phyloP scores from a whole-genome alignment of 2,797 vertebrate species.

The Eulemur coronatus region DNA sequence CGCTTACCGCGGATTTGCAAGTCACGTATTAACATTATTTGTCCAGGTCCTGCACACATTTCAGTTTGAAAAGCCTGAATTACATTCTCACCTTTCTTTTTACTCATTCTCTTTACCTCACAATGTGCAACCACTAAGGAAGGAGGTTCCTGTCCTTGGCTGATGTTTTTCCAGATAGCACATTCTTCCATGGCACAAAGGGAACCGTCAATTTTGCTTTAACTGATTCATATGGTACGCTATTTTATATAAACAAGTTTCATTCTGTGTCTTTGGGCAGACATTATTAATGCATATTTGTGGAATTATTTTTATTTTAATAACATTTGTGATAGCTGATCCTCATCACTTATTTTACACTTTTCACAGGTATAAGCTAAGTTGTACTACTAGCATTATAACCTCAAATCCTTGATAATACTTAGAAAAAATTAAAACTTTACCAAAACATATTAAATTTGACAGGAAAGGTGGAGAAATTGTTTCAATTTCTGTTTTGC shows the following conservation, averaged over 20 bases:
- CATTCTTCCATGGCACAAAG: not conserved
- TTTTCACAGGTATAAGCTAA: not conserved
- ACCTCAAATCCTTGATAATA: not conserved
- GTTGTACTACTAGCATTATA: not conserved
- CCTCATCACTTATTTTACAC: not conserved
- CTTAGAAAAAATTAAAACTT: not conserved
- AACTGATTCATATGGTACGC: not conserved
- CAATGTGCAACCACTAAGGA: not conserved
- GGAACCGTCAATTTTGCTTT: not conserved
- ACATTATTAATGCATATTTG: not conserved
- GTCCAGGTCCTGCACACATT: not conserved
- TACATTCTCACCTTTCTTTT: not conserved
- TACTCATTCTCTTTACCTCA: not conserved
- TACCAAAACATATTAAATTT: not conserved
- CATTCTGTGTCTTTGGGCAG: not conserved
- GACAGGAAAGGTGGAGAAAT: not conserved
- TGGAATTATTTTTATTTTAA: conserved; percentile 9
- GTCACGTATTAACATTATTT: not conserved
- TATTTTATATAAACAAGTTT: not conserved
- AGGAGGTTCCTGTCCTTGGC: not conserved
- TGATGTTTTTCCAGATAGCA: not conserved
- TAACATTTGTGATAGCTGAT: not conserved
- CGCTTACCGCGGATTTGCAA: not conserved
- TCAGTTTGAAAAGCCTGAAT: not conserved
- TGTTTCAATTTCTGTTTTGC: not conserved